Conservation (phyloP, 2,113 vertebrate species). For the Gymnocephalus cernua region DNA sequence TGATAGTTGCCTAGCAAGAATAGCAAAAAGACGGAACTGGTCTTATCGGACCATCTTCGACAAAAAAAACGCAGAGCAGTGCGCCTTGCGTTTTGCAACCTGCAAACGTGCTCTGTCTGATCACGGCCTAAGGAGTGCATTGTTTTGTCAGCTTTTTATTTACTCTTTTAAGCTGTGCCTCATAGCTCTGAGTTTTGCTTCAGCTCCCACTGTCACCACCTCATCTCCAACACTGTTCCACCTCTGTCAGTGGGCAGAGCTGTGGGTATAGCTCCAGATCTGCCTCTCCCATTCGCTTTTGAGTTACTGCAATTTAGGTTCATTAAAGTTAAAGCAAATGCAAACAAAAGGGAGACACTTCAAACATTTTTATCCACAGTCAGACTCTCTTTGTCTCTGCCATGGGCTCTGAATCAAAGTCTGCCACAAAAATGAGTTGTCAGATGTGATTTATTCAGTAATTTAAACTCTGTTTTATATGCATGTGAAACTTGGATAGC, state of each 20-base stretch:
- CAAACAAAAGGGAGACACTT: conserved; percentile 38
- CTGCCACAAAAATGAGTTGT: conserved; percentile 60
- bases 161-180: conserved; percentile 6
- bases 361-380: conserved; percentile 42
- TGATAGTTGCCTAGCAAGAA: no score
- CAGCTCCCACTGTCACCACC: conserved; percentile 38
- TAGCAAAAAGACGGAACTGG: no score
- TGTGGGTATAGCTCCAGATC: conserved; percentile 49
- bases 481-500: conserved; percentile 32
- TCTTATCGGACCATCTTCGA: no score
- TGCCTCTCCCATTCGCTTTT: conserved; percentile 34
- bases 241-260: conserved; percentile 19
- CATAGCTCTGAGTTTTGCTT: conserved; percentile 27
- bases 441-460: conserved; percentile 63
- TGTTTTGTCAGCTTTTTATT: conserved; percentile 7
- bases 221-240: conserved; percentile 19
- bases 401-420: conserved; percentile 30
- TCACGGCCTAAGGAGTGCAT: background rate
- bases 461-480: conserved; percentile 53
- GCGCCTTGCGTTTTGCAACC: no score
- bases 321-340: conserved; percentile 61
- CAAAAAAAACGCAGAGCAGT: no score
- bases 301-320: conserved; percentile 40
- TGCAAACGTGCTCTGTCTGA: no score
- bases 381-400: conserved; percentile 5